Evolutionary conservation across 2,113 vertebrate species (phyloP), one percentile per base, ranked within the genome.

Genomic region (Hyla sarda): DNA sequence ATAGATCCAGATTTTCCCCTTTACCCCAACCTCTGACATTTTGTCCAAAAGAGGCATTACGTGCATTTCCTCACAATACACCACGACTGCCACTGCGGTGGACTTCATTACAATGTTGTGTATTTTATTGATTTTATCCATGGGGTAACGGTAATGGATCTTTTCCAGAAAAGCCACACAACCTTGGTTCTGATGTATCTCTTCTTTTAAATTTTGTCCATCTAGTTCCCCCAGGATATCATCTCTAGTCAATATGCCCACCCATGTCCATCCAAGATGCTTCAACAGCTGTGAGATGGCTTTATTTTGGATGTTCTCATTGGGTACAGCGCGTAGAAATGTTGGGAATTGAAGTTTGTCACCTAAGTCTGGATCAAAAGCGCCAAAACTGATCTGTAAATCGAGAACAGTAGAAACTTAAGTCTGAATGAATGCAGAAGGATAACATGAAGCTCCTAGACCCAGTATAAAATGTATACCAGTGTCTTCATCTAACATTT

Each of bases 31-130:
- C 23, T n/a, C n/a, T 2, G 71, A 74, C 82, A 84, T 84, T 52
- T 75, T 74, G 32, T 84, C 82, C 13, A 84, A 34, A 17, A 84
- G 82, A 47, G 69, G 82, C 71, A 60, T 84, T 16, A 84, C 14
- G 17, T 84, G 82, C 82, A 84, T 84, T 25, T 84, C 82, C 52
- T 84, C 82, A 47, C 82, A 75, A 37, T 84, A 84, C 47, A 84
- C 14, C 32, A 84, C 82, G 2, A 84, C 34, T 7, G 69, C 82
- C 12, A 47, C n/a, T 6, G 71, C 82, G 1, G 82, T 75, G 8
- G 71, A 74, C 16, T 75, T 75, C 52, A 58, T 23, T 4, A 84
- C 71, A 2, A 60, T 50, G 14, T 84, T n/a, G 5, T 75, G 7
- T 8, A 84, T 75, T 45, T 37, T 74, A 2, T 23, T 84, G n/a